Base-by-base conservation (phyloP, 2,113 vertebrate genomes). In the Rhea pennata region DNA sequence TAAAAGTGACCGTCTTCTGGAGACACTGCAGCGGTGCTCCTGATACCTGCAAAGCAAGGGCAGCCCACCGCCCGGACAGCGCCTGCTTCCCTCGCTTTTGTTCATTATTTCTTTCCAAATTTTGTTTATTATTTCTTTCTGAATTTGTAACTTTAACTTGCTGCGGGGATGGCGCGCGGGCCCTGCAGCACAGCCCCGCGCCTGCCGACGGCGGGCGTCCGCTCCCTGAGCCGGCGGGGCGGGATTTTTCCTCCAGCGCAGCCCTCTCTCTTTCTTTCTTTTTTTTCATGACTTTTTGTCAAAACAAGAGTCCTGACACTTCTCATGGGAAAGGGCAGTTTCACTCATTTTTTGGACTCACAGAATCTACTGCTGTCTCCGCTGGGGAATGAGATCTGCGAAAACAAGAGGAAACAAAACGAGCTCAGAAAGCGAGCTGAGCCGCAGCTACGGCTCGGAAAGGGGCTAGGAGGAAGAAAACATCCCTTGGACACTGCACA, bases 171-270 rank as follows among this genome's bases (percentile, higher is more conserved):
- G 36, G 36, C 6, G 36, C 74, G 14, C 1, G 0, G 71, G 33
- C 7, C 51, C 58, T 20, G 7, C 5, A 12, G 10, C 33, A 80
- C 27, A 54, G 40, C 33, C 12, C 33, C 6, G 4, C 42, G 19
- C n/a, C 40, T 84, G 10, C 51, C 46, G 16, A 74, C 71, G 5
- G 27, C 3, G 46, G 15, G 36, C 12, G 2, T 15, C 84, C 70
- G 22, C 59, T 67, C 42, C 42, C 16, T 1, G 3, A 58, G 62
- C 1, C 0, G 3, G 3, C 8, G 62, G 40, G 8, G 33, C 31
- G 36, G 5, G 9, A 9, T 56, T 42, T 42, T 65, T 91, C 24
- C 44, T 91, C 24, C 44, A 62, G 8, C 21, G 87, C 69, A 67
- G 5, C 10, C 8, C 70, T 7, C 9, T 8, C 22, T 46, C 24